Evolutionary conservation across 2,888 invertebrate genomes (phyloP).

Genomic region (Hylaea fasciaria): DNA sequence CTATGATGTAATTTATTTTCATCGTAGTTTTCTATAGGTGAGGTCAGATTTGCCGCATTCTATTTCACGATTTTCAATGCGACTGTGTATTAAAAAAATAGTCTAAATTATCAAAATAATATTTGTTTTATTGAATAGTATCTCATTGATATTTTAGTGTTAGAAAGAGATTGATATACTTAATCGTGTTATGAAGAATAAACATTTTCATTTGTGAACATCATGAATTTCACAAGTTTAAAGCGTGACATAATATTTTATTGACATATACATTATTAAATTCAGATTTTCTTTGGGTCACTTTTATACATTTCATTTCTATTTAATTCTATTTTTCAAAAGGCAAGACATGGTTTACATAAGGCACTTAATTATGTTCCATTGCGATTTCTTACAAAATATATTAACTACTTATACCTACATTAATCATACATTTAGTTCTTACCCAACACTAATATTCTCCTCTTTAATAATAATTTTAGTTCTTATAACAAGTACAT

Average conservation of each 20-base stretch:
- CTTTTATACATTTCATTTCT: conserved; percentile 39
- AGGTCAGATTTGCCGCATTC: background rate
- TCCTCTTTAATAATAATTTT: background rate
- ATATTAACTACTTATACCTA: conserved; percentile 10
- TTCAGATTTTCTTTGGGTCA: conserved; percentile 30
- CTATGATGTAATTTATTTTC: too few relatives aligned
- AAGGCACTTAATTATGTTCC: conserved; percentile 64
- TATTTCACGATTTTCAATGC: background rate
- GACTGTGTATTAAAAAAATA: background rate
- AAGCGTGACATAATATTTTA: background rate
- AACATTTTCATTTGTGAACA: background rate
- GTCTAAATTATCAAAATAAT: conserved; percentile 29
- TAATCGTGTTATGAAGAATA: background rate
- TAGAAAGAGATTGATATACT: conserved; percentile 5
- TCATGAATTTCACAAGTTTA: background rate
- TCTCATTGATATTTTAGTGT: conserved; percentile 10
- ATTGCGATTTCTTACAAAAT: conserved; percentile 33
- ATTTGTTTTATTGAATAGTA: conserved; percentile 38
- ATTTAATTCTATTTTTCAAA: conserved; percentile 34
- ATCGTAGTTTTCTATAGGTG: too few relatives aligned
- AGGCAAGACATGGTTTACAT: conserved; percentile 68
- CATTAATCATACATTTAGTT: background rate
- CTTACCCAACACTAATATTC: background rate
- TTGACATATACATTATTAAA: conserved; percentile 22
- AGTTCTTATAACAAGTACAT: conserved; percentile 7